These are phyloP conservation scores for Psammodynastes pulverulentus DNA, from an alignment of 2,113 vertebrate genomes.

Conservation along the genomic window DNA sequence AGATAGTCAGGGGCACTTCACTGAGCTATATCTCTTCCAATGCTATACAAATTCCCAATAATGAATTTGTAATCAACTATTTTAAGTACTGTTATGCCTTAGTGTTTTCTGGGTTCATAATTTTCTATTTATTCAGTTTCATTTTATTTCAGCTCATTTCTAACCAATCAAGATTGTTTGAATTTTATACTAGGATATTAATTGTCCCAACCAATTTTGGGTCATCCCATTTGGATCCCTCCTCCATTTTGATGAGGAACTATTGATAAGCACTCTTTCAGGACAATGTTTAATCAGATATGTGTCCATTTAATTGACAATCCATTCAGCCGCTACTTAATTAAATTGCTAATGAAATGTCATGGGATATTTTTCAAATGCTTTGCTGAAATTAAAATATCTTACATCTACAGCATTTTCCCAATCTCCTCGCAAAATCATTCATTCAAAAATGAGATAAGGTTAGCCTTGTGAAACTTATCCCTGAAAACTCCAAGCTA, in stretches of 20 bases:
- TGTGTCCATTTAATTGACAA: not conserved
- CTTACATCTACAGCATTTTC: not conserved
- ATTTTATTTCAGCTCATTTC: not conserved
- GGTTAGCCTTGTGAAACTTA: not conserved
- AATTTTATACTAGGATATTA: not conserved
- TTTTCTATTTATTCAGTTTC: not conserved
- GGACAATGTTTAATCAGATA: not conserved
- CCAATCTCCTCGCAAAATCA: not conserved
- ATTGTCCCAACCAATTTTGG: not conserved
- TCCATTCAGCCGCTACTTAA: not conserved
- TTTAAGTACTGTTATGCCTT: not conserved
- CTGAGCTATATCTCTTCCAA: not conserved
- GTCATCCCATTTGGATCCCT: not conserved
- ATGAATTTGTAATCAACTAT: too few species aligned
- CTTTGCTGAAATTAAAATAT: not conserved
- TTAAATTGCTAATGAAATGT: not conserved
- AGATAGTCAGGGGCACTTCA: not conserved
- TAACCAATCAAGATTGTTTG: not conserved
- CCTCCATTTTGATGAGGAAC: not conserved
- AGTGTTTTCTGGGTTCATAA: not conserved
- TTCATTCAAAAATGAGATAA: not conserved
- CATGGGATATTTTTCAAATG: not conserved
- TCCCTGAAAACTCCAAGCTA: not conserved
- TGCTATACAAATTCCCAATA: too few species aligned
- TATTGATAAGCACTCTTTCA: not conserved